Base-by-base conservation (phyloP, 2,113 vertebrate genomes). In the Hypocryptadius cinnamomeus region DNA sequence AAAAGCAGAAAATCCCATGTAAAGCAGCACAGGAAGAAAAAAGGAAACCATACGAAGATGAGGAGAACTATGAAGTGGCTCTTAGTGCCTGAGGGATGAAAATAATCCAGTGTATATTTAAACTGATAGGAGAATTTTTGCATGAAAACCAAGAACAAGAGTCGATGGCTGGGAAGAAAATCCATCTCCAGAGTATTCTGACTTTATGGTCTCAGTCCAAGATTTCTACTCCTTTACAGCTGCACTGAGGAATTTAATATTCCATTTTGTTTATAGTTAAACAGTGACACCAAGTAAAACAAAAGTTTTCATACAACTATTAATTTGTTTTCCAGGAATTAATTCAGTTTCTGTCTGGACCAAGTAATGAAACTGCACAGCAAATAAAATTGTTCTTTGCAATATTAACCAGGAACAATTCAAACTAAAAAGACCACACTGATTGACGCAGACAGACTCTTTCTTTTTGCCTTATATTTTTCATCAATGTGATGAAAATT, bases 121-220 rank as follows among this genome's bases (percentile, higher is more conserved):
- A 96, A 94, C 72, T 66, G 89, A 72, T 94, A 92, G 87, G 44
- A 90, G n/a, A 85, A 57, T 33, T 91, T 96, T 77, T 93, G 82
- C 22, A n/a, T 95, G 77, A 87, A 92, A 80, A 92, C 68, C 65
- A 93, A 91, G 42, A 82, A 57, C 57, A 80, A 79, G 70, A 66
- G 51, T 69, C 72, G 74, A 92, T 65, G 37, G 17, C 80, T 89
- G 69, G 44, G 54, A 94, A 94, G 79, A 79, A 97, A 94, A 95
- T 19, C 31, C 73, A 85, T 71, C 30, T 95, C 28, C 51, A 60
- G 63, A 57, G 30, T 21, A 65, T 92, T 92, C 81, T 85, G 61
- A 59, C 77, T 92, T 92, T 50, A 16, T 47, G 45, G 39, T 71
- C 59, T 61, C 60, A 51, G 66, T 73, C 31, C 35, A 84, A 54